Base-by-base conservation (phyloP, 2,113 vertebrate species). In the Gymnobelideus leadbeateri region DNA sequence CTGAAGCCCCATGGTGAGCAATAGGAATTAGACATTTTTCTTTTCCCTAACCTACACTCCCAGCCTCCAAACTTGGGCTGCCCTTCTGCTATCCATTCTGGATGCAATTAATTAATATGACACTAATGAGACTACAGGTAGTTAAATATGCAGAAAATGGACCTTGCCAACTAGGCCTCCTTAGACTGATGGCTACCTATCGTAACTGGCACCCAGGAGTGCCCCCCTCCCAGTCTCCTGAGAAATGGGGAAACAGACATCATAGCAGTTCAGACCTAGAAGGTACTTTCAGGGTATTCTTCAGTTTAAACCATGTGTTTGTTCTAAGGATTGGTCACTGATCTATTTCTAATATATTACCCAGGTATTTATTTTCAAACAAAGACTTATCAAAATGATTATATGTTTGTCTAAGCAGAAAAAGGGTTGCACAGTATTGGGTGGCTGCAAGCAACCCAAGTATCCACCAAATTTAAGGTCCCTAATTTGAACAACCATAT, bases 31-130 rank as follows among this genome's bases (percentile, higher is more conserved):
- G 92, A 90, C 91, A 46, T 24, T 95, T 95, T 53, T 49, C 61
- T 89, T 89, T 61, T 26, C 50, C 90, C 94, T 95, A 43, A 43
- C n/a, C 16, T 84, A 16, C 0, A 21, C 68, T 5, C 68, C 16
- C 1, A 43, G 19, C 12, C 21, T 25, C 92, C 51, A 47, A 89
- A 51, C 3, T 77, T 68, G 91, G 92, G 50, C 92, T 94, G 47
- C 7, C 95, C 89, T 46, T 37, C 37, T 96, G 55, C 51, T 92
- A 0, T 54, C 95, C 92, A 7, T 0, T 96, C 92, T 95, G 90
- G 28, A 96, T 50, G 46, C 0, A 96, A 46, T 90, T 94, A 96
- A 97, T 97, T 95, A 97, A 97, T 89, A 57, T n/a, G 92, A 94
- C 95, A 98, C 95, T 92, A 97, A 3, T 61, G 94, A 90, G 93